Base-by-base conservation (phyloP, 2,888 invertebrate species). In the Galerucella nymphaeae region DNA sequence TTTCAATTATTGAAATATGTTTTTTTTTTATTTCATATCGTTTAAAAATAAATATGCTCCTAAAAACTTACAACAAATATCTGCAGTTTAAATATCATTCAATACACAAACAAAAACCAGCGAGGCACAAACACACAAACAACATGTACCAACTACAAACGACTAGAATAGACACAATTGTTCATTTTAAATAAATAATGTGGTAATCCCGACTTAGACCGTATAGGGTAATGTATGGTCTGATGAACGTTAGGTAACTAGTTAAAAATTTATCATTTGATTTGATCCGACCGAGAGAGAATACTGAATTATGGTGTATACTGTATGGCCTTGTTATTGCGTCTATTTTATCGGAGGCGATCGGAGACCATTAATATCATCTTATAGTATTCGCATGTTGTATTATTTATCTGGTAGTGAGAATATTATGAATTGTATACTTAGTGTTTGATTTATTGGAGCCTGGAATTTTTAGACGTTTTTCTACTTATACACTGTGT, bases 241-340 rank as follows among this genome's bases (percentile, higher is more conserved):
- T 42, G 42, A 58, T 66, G 57, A 66, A 58, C 45, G 58, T 57
- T 58, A 66, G 58, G 66, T 58, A 66, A 66, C 57, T 66, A 66
- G 41, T 66, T 58, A 57, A 66, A 66, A 58, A 58, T 66, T 18
- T 66, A 66, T 45, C 42, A 41, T 57, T 66, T 66, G 57, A 41
- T 57, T 66, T 66, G 57, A 57, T 66, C 48, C 58, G 30, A 16
- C 18, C 53, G 55, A 8, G 30, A 38, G 42, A 45, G 58, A 45
- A 66, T 58, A 58, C 57, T 58, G 45, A 66, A 58, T 58, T 66
- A 66, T 66, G 20, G 42, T 57, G n/a, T 66, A n/a, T n/a, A n/a
- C n/a, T n/a, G n/a, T n/a, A n/a, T n/a, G 66, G 66, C 66, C 66
- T 66, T 66, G 66, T 66, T 66, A 55, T 66, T 57, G 66, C 55